Base-by-base conservation (phyloP, 2,888 invertebrate genomes). In the Microctonus brassicae region DNA sequence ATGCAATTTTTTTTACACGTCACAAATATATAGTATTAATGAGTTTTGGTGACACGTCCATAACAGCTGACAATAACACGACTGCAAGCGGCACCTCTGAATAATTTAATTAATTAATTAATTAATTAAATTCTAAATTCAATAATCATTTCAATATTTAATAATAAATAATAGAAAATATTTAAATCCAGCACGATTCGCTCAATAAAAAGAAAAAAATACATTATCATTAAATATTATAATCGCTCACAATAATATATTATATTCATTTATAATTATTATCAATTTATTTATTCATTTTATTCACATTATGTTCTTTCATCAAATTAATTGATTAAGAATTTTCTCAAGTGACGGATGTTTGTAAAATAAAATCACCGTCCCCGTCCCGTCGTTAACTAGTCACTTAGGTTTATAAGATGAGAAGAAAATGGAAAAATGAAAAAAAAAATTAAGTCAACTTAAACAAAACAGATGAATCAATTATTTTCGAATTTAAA, bases 31-130 rank as follows among this genome's bases (percentile, higher is more conserved):
- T 74, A 71, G 10, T 53, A 70, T 72, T 74, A 70, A 74, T 72
- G 57, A 73, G 76, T 73, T 73, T 78, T 76, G 78, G 76, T 77
- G 73, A 82, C 75, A 76, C 82, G 83, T 83, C 83, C 83, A 82
- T 82, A 82, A 80, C 82, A 83, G 82, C 80, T 82, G 83, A 83
- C 83, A 83, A 83, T 83, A 83, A 83, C 47, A 47, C 78, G 80
- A 78, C 75, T 81, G 76, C 73, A 70, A 69, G 68, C 69, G 64
- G 66, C 63, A 74, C 74, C 67, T 74, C 69, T 72, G 64, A 76
- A 75, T 73, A 61, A 71, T 73, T 55, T 61, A 67, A 61, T 39
- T 61, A 74, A 73, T 75, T 74, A 13, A 55, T 24, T 26, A n/a
- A n/a, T n/a, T n/a, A 55, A 10, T 13, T 24, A 10, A 55, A 55